These are phyloP conservation scores for Liparis tanakae DNA, from an alignment of 2,797 vertebrate species.

Conservation along the genomic window DNA sequence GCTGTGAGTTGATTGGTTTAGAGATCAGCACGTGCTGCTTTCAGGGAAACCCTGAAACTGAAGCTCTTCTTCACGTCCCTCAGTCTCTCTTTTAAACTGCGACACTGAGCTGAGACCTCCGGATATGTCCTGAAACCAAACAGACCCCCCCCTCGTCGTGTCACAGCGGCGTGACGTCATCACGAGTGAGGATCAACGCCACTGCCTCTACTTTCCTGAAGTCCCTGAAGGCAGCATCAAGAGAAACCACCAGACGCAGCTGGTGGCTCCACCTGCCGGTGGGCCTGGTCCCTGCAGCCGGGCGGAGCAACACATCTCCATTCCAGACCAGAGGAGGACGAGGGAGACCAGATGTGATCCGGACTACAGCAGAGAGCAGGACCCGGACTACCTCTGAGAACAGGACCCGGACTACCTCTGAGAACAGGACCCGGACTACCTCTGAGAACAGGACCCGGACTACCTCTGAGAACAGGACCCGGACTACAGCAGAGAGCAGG, in stretches of 20 bases:
- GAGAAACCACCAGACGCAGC: neutral
- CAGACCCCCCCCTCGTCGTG: neutral
- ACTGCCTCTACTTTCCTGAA: conserved; percentile 15
- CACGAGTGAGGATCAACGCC: neutral
- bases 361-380: conserved; percentile 69
- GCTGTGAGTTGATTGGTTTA: neutral
- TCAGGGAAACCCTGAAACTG: neutral
- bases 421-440: too few species aligned
- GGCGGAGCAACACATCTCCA: conserved; percentile 86
- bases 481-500: too few species aligned
- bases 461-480: too few species aligned
- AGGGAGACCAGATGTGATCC: conserved; percentile 82
- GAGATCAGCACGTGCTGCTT: neutral
- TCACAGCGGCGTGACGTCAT: neutral
- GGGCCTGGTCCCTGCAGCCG: conserved; percentile 56
- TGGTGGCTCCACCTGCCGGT: conserved; percentile 71
- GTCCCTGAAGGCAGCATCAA: conserved; percentile 52
- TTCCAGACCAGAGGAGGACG: conserved; percentile 66
- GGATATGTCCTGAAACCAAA: neutral
- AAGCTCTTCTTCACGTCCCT: too few species aligned
- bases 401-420: too few species aligned
- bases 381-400: too few species aligned
- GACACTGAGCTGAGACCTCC: too few species aligned
- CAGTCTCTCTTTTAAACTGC: too few species aligned
- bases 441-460: too few species aligned